phyloP scores from a whole-genome alignment of 2,113 vertebrate genomes.

The Alethe castanea region DNA sequence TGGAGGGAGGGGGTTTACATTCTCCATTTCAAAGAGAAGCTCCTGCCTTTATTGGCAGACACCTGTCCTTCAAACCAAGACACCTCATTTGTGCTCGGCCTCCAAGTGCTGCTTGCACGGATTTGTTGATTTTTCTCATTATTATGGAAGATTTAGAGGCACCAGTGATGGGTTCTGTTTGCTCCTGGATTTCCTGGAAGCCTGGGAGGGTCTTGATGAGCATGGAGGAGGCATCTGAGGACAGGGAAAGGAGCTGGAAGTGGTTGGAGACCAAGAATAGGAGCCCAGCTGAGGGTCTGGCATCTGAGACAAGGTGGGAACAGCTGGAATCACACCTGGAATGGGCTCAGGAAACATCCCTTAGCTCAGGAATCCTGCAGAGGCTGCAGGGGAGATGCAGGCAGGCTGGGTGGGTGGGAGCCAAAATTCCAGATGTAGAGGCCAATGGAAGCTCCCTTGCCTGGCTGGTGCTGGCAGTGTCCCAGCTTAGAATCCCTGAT shows the following conservation, averaged over 20 bases:
- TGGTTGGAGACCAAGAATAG: background rate
- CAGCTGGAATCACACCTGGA: background rate
- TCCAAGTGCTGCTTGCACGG: background rate
- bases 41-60: too few relatives aligned
- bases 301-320: background rate
- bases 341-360: background rate
- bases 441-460: background rate
- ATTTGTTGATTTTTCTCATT: background rate
- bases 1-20: too few relatives aligned
- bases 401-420: fast-evolving
- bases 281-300: background rate
- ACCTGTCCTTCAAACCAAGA: too few relatives aligned
- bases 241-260: background rate
- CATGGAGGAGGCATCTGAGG: background rate
- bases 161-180: background rate
- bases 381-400: fast-evolving
- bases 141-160: background rate
- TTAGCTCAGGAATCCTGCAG: background rate
- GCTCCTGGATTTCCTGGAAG: background rate
- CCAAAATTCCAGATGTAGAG: background rate
- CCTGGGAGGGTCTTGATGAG: background rate
- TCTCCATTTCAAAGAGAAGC: too few relatives aligned
- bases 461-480: background rate
- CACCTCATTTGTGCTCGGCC: background rate
- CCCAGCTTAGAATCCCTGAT: background rate